Evolutionary conservation across 2,113 vertebrate species (phyloP), one percentile per base, ranked within the genome.

Genomic region (Centropristis striata): DNA sequence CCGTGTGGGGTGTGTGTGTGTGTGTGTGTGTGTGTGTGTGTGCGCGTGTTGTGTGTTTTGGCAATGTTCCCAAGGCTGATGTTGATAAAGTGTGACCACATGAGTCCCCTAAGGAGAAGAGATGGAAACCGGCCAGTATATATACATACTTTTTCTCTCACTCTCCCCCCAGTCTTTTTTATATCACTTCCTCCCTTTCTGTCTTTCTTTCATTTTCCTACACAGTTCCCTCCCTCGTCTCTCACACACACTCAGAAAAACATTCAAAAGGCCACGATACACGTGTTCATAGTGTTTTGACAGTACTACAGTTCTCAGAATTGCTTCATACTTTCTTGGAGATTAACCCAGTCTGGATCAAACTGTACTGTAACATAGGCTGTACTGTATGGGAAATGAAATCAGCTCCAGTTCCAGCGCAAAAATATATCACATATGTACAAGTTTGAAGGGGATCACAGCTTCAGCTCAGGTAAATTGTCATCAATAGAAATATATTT

Each of bases 61-160:
- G 89, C 69, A 0, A 14, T n/a, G n/a, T 42, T 75, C 85, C 88
- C 65, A 72, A 69, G 54, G 66, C 85, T 90, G 72, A 91, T 88
- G 90, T 91, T 90, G 90, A 92, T 90, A 84, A 89, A 93, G 75
- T 91, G 87, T 84, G 81, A 86, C 85, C 80, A 63, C 63, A 71
- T 37, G 61, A 76, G 55, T 79, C 79, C 78, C 90, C 28, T 66
- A 41, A 74, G 44, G 42, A 75, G 70, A 68, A 88, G 80, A 57
- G 25, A 66, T 80, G 81, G 86, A 84, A 67, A 28, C n/a, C 28
- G 28, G 80, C 84, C 88, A 86, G 78, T 44, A 16, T 47, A 69
- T 69, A 85, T 75, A 47, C 80, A 74, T 75, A 78, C 46, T 25
- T 66, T 50, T 64, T 55, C 14, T 69, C 28, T 41, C 69, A 54